Percentiles rank a stretch among this genome's conserved stretches.
Conservation (phyloP, 2,888 invertebrate species). For the Eulithis testata region DNA sequence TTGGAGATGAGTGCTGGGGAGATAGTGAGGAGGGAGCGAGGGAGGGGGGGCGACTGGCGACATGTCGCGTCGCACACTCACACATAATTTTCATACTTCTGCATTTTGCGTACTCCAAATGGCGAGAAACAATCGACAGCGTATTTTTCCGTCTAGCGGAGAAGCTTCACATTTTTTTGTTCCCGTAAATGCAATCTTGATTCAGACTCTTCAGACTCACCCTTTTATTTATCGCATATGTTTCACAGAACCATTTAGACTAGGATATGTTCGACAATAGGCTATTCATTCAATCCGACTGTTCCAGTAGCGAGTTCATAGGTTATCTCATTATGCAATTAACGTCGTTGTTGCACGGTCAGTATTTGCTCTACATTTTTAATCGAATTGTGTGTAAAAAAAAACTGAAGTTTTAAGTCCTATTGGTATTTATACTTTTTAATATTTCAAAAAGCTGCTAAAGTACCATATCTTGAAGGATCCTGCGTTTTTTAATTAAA, state of each 20-base stretch:
- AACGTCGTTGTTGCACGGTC: slow-evolving; percentile 25
- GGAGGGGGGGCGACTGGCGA: slow-evolving; percentile 37
- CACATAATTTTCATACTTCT: slow-evolving; percentile 80
- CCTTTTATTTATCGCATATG: slow-evolving; percentile 7
- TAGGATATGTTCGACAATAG: slow-evolving; percentile 20
- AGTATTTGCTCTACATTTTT: slow-evolving; percentile 32
- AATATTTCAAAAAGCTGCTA: no score
- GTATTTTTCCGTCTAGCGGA: slow-evolving; percentile 68
- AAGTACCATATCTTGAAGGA: no score
- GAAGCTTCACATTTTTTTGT: slow-evolving; percentile 50
- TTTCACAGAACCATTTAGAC: slow-evolving; percentile 11
- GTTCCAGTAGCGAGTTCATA: slow-evolving; percentile 31
- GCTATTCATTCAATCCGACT: slow-evolving; percentile 23
- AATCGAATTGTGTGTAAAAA: slow-evolving; percentile 22
- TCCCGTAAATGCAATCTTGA: slow-evolving; percentile 54
- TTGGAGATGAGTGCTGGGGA: slow-evolving; percentile 45
- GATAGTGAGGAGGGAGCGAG: slow-evolving; percentile 33
- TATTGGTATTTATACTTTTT: background rate
- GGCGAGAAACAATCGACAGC: slow-evolving; percentile 70
- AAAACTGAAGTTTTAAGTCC: background rate
- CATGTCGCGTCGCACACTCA: slow-evolving; percentile 63
- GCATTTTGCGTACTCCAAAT: slow-evolving; percentile 64
- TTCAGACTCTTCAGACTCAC: background rate
- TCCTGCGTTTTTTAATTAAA: no score
- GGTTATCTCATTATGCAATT: slow-evolving; percentile 40